A percentile compares a stretch with the other conserved stretches of the same genome.
These are phyloP conservation scores for Pseudolycoriella hygida DNA, from an alignment of 2,888 invertebrate species.

Conservation along the genomic window DNA sequence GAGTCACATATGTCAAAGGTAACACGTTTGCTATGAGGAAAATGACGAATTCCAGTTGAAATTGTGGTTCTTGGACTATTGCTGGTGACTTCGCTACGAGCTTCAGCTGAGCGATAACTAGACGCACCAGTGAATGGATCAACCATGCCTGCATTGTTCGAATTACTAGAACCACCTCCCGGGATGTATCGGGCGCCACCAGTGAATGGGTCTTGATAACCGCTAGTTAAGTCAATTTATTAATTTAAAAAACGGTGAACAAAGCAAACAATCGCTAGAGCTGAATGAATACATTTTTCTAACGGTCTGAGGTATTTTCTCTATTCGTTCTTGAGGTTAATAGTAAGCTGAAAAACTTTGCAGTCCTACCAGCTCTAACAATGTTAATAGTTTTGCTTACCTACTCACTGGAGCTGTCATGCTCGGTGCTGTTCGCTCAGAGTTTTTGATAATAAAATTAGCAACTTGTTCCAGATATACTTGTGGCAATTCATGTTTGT, in stretches of 20 bases:
- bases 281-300: too few relatives aligned
- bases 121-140: constrained; percentile 54
- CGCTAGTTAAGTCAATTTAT: too few relatives aligned
- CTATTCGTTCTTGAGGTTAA: too few relatives aligned
- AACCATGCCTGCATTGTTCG: constrained; percentile 25
- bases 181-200: constrained; percentile 49
- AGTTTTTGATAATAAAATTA: constrained; percentile 78
- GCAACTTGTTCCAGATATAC: constrained; percentile 81
- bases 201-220: constrained; percentile 49
- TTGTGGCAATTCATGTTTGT: constrained; percentile 67
- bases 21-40: constrained; percentile 33
- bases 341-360: too few relatives aligned
- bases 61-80: background rate
- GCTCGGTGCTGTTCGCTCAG: constrained; percentile 17
- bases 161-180: constrained; percentile 17
- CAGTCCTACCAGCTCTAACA: too few relatives aligned
- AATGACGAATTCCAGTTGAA: constrained; percentile 17
- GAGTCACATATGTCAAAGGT: constrained; percentile 66
- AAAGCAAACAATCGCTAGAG: too few relatives aligned
- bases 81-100: constrained; percentile 15
- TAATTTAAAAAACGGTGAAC: too few relatives aligned
- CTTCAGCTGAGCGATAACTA: constrained; percentile 45
- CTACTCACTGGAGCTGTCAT: background rate
- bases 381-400: background rate
- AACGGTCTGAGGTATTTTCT: too few relatives aligned